phyloP scores from a whole-genome alignment of 1,140 invertebrate species.

The Nilaparvata lugens region DNA sequence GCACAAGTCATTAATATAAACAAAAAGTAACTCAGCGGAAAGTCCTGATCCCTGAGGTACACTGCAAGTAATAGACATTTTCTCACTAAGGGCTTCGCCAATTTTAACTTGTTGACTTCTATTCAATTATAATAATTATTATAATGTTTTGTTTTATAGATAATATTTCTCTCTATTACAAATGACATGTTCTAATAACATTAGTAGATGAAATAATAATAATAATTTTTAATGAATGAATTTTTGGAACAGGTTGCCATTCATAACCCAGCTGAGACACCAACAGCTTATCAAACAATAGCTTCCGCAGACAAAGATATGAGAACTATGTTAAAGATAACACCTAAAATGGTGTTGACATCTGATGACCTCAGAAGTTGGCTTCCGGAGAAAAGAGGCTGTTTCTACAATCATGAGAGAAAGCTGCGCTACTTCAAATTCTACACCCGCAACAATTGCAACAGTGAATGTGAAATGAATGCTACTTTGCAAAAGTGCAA shows the following conservation, averaged over 20 bases:
- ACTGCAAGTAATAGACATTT: too few species aligned
- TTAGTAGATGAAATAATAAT: too few species aligned
- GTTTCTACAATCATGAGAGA: conserved; percentile 49
- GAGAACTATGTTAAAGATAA: conserved; percentile 38
- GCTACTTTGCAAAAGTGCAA: neutral
- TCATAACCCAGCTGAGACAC: conserved; percentile 48
- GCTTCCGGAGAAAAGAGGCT: conserved; percentile 36
- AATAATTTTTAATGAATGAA: too few species aligned
- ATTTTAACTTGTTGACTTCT: too few species aligned
- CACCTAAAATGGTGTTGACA: conserved; percentile 52
- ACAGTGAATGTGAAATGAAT: neutral
- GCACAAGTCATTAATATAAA: too few species aligned
- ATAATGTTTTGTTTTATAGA: too few species aligned
- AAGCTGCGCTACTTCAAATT: conserved; percentile 46
- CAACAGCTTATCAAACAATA: conserved; percentile 44
- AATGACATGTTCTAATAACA: too few species aligned
- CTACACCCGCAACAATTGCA: neutral
- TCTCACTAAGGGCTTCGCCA: too few species aligned
- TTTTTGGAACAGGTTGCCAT: conserved; percentile 23
- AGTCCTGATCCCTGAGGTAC: too few species aligned
- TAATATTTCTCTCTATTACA: too few species aligned
- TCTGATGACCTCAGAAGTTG: conserved; percentile 32
- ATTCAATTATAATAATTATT: too few species aligned
- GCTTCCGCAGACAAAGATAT: conserved; percentile 43
- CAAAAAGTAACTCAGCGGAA: too few species aligned